A percentile compares a stretch with the other conserved stretches of the same genome.
Conservation (phyloP, 1,140 invertebrate species). For the Aphelenchoides besseyi region DNA sequence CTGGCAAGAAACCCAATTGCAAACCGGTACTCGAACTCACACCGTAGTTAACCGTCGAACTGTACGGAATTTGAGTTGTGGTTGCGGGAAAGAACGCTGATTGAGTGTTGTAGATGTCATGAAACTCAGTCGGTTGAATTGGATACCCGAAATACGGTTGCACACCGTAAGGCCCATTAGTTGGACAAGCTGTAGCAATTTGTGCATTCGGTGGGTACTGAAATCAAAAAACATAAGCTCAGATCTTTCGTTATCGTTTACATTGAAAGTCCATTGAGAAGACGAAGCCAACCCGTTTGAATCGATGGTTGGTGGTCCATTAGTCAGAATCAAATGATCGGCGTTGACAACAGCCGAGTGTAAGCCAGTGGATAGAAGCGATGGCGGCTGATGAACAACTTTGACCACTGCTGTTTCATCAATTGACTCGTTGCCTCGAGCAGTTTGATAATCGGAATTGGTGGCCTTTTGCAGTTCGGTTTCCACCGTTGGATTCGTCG, state of each 20-base stretch:
- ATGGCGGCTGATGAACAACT: not conserved
- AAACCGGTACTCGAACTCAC: not conserved
- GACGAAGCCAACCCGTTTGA: not conserved
- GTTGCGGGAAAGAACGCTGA: not conserved
- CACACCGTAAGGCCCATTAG: not conserved
- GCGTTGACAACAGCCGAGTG: not conserved
- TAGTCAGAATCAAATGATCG: not conserved
- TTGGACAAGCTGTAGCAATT: not conserved
- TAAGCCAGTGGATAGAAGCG: not conserved
- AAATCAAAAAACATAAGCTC: not conserved
- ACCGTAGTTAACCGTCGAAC: not conserved
- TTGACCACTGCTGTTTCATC: not conserved
- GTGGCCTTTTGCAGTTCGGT: not conserved
- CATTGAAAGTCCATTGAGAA: not conserved
- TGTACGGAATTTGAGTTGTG: not conserved
- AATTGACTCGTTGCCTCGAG: not conserved
- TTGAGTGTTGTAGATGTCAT: not conserved
- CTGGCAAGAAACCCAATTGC: not conserved
- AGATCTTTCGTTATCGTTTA: not conserved
- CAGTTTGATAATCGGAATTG: not conserved
- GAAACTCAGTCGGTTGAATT: not conserved
- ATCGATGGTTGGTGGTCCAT: not conserved
- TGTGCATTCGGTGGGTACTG: not conserved
- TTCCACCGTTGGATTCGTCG: not conserved
- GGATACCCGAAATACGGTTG: not conserved